These are phyloP conservation scores for Mastomys natalensis DNA, from an alignment of 2,113 vertebrate genomes.

Conservation along the genomic window DNA sequence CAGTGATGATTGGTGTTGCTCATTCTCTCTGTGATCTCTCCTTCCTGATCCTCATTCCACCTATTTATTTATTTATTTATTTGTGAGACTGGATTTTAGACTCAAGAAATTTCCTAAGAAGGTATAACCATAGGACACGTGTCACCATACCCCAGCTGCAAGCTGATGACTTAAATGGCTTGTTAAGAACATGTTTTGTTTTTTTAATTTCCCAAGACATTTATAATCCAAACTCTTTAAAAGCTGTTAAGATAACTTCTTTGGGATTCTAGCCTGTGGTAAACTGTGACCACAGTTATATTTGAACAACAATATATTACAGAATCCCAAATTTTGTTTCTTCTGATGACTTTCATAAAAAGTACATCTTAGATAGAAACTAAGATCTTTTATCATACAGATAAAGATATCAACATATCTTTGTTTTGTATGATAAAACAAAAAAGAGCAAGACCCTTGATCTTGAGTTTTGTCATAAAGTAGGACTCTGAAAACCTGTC, in stretches of 20 bases:
- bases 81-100: not conserved
- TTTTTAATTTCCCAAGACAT: not conserved
- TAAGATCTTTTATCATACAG: conserved; percentile 36
- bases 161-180: not conserved
- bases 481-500: conserved; percentile 1
- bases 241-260: conserved; percentile 8
- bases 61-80: too few relatives aligned
- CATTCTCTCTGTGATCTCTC: not conserved
- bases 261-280: conserved; percentile 18
- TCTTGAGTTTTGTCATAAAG: conserved; percentile 49
- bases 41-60: not conserved
- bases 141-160: not conserved
- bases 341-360: not conserved
- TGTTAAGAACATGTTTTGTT: not conserved
- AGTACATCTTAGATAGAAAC: not conserved
- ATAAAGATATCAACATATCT: too few relatives aligned
- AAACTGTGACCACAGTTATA: conserved; percentile 8
- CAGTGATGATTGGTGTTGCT: not conserved
- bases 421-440: not conserved
- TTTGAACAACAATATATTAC: not conserved
- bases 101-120: not conserved
- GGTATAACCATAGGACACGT: not conserved
- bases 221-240: conserved; percentile 8
- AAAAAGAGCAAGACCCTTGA: not conserved
- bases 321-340: not conserved